phyloP scores from a whole-genome alignment of 2,888 invertebrate species.

The Operophtera brumata region DNA sequence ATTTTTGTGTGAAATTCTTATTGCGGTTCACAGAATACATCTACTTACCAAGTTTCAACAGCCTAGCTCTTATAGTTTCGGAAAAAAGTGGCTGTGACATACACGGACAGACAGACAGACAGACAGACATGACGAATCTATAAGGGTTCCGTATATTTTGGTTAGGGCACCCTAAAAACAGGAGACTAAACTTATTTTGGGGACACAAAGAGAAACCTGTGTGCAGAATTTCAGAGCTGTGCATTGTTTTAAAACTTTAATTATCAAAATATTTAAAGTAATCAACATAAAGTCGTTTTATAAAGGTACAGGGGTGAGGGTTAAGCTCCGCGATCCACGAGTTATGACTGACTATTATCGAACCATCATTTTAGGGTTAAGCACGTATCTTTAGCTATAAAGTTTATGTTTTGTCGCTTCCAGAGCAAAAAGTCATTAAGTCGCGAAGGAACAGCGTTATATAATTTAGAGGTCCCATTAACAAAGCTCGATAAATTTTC shows the following conservation, averaged over 20 bases:
- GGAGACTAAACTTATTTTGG: too few relatives aligned
- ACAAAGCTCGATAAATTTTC: background rate
- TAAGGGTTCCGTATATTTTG: too few relatives aligned
- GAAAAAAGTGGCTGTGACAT: too few relatives aligned
- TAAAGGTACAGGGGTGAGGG: conserved; percentile 20
- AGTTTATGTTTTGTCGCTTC: conserved; percentile 28
- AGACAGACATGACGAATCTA: too few relatives aligned
- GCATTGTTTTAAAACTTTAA: conserved; percentile 5
- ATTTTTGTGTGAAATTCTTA: too few relatives aligned
- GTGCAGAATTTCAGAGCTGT: background rate
- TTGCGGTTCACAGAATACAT: too few relatives aligned
- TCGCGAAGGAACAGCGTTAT: background rate
- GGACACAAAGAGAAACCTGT: too few relatives aligned
- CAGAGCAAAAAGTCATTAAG: conserved; percentile 25
- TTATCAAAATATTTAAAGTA: conserved; percentile 11
- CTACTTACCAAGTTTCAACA: too few relatives aligned
- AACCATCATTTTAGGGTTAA: conserved; percentile 45
- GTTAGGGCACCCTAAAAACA: too few relatives aligned
- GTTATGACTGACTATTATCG: conserved; percentile 47
- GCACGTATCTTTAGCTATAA: conserved; percentile 31
- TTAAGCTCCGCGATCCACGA: conserved; percentile 36
- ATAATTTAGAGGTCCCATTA: background rate
- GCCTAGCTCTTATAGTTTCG: too few relatives aligned
- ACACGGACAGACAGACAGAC: too few relatives aligned
- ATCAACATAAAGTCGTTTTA: conserved; percentile 26